Percentiles rank a stretch among this genome's conserved stretches.
Conservation (phyloP, 2,113 vertebrate genomes). For the Trogon surrucura region DNA sequence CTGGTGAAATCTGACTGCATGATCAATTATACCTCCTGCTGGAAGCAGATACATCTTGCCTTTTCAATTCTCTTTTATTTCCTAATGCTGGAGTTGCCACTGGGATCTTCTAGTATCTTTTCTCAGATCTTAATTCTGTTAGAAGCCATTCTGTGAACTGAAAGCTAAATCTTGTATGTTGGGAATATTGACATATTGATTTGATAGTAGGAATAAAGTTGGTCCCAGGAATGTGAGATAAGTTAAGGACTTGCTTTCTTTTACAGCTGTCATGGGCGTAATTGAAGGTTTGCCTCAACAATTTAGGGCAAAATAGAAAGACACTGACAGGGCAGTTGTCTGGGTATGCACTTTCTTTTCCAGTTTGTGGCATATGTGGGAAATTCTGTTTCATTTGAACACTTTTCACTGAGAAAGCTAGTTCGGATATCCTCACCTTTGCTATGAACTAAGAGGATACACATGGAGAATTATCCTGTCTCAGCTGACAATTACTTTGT, state of each 20-base stretch:
- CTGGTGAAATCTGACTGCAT: background rate
- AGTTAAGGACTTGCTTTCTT: background rate
- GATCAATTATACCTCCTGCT: background rate
- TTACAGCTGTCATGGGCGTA: background rate
- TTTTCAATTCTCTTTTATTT: background rate
- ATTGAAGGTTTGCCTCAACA: background rate
- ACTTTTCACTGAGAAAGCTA: background rate
- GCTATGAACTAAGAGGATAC: background rate
- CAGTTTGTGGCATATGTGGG: background rate
- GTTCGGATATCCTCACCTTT: background rate
- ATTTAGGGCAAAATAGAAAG: background rate
- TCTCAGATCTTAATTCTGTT: background rate
- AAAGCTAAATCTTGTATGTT: background rate
- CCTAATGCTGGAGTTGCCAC: background rate
- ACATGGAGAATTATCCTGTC: background rate
- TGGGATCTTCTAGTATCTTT: background rate
- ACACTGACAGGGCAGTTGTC: background rate
- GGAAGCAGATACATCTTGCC: background rate
- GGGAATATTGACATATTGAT: background rate
- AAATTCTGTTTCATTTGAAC: background rate
- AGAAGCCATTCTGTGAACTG: background rate
- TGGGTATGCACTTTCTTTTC: background rate
- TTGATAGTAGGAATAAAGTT: background rate
- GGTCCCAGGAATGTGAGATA: background rate
- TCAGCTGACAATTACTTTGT: background rate